phyloP scores from a whole-genome alignment of 1,140 invertebrate genomes.

The Drosophila equinoxialis region DNA sequence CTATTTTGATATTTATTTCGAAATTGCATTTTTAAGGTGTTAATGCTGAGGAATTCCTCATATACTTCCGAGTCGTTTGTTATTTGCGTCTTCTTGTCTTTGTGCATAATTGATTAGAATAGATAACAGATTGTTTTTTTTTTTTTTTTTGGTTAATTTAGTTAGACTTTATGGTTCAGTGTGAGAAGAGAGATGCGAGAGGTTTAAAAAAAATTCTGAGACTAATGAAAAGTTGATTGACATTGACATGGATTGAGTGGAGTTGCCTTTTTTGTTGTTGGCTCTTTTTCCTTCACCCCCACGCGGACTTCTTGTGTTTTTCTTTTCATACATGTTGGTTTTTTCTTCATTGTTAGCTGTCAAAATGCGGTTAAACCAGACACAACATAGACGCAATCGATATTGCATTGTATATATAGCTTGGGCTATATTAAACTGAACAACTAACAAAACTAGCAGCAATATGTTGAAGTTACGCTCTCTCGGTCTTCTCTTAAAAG shows the following conservation, averaged over 20 bases:
- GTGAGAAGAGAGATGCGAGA: background rate
- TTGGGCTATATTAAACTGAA: background rate
- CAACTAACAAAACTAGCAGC: background rate
- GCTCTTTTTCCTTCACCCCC: background rate
- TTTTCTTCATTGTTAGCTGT: conserved; percentile 13
- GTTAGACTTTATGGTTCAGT: conserved; percentile 1
- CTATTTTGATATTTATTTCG: conserved; percentile 10
- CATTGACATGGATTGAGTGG: conserved; percentile 14
- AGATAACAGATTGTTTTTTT: background rate
- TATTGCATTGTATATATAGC: conserved; percentile 6
- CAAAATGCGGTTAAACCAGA: conserved; percentile 21
- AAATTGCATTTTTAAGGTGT: conserved; percentile 9
- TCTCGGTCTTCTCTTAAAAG: conserved; percentile 32
- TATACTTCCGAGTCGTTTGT: conserved; percentile 3
- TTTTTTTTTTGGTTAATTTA: background rate
- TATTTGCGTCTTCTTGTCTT: conserved; percentile 3
- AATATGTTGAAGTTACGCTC: conserved; percentile 15
- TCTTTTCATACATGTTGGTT: background rate
- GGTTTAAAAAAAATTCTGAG: background rate
- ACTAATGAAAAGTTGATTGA: conserved; percentile 17
- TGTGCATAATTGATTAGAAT: conserved; percentile 5
- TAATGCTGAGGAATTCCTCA: conserved; percentile 3
- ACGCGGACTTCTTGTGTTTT: too few relatives aligned
- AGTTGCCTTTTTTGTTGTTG: background rate
- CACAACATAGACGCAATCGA: conserved; percentile 16